Conservation (phyloP, 1,140 invertebrate species). For the Aphaenogaster rudis region DNA sequence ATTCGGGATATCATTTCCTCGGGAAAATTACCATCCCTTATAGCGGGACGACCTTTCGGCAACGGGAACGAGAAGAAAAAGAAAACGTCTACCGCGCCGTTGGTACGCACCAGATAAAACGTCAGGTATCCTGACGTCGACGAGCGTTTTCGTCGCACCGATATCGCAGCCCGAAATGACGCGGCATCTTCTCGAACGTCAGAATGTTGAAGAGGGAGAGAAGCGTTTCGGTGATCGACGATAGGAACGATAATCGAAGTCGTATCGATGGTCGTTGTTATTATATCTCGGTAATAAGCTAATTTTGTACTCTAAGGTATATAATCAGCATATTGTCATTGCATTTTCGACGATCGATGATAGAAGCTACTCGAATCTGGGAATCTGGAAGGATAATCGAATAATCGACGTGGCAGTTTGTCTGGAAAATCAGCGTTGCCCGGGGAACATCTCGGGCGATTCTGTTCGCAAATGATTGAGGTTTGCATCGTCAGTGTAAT, state of each 20-base stretch:
- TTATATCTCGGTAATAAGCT: conserved; percentile 14
- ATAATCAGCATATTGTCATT: not conserved
- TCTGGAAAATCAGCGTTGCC: conserved; percentile 48
- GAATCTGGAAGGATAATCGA: conserved; percentile 38
- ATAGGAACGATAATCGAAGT: conserved; percentile 40
- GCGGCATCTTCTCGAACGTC: conserved; percentile 30
- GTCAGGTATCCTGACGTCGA: conserved; percentile 60
- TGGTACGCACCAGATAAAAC: conserved; percentile 69
- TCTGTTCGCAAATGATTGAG: conserved; percentile 12
- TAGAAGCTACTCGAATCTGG: conserved; percentile 15
- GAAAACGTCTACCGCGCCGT: conserved; percentile 52
- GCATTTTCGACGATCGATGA: conserved; percentile 22
- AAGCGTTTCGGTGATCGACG: conserved; percentile 14
- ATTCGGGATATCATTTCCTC: conserved; percentile 76
- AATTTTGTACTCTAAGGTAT: not conserved
- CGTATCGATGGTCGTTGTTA: not conserved
- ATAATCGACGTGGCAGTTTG: conserved; percentile 29
- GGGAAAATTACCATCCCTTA: conserved; percentile 76
- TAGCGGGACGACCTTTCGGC: conserved; percentile 67
- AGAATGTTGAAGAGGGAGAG: conserved; percentile 23
- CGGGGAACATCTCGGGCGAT: not conserved
- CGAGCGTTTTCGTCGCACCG: conserved; percentile 69
- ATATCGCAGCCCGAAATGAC: conserved; percentile 65
- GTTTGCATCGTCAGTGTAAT: conserved; percentile 30
- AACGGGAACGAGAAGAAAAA: conserved; percentile 44